phyloP scores from a whole-genome alignment of 2,113 vertebrate species.

The Cynocephalus volans region DNA sequence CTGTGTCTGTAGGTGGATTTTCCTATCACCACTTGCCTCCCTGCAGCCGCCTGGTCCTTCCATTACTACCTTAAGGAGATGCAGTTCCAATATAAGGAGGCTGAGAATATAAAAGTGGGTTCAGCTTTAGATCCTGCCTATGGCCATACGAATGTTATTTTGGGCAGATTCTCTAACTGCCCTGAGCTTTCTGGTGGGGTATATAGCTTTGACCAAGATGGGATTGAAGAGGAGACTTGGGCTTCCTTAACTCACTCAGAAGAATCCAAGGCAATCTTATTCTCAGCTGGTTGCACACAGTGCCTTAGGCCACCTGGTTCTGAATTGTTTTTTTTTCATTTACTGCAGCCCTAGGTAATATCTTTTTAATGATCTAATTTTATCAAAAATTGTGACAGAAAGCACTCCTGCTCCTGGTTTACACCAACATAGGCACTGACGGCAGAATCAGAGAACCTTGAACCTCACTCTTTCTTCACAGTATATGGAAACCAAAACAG shows the following conservation, averaged over 20 bases:
- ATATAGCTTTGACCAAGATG: neutral
- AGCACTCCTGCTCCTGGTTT: neutral
- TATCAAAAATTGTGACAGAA: constrained; percentile 28
- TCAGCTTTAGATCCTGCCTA: neutral
- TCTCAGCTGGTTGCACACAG: neutral
- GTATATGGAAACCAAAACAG: neutral
- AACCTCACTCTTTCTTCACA: constrained; percentile 4
- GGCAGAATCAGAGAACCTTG: neutral
- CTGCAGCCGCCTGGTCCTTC: neutral
- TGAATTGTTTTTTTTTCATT: neutral
- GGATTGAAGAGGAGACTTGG: neutral
- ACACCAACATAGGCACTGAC: neutral
- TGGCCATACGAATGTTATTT: neutral
- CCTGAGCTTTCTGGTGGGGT: neutral
- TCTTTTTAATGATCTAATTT: neutral
- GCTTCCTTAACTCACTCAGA: neutral
- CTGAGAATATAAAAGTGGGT: neutral
- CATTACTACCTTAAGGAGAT: neutral
- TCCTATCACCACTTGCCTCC: neutral
- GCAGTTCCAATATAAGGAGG: neutral
- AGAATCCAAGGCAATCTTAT: neutral
- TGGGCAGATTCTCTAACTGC: neutral
- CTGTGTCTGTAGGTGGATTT: neutral
- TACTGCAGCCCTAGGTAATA: neutral
- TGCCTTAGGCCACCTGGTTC: neutral